Base-by-base conservation (phyloP, 2,797 vertebrate genomes). In the Pseudochromis fuscus region DNA sequence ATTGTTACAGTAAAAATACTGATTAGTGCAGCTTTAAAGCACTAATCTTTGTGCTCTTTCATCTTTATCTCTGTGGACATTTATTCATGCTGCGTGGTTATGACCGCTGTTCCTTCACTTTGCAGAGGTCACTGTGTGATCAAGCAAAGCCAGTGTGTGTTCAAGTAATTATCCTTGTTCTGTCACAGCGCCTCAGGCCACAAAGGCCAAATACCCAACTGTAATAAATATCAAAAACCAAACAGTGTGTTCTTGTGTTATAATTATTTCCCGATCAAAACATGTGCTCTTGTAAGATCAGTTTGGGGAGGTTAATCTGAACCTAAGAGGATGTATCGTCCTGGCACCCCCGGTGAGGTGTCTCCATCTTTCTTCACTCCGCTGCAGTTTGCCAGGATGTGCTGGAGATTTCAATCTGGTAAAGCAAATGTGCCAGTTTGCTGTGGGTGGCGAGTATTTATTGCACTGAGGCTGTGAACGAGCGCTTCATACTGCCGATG, bases 391-490 rank as follows among this genome's bases (percentile, higher is more conserved):
- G 64, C 68, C 63, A 28, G 66, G 65, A 75, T 44, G 9, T 0
- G 35, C 60, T 16, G 65, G 42, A 72, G 66, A 72, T 83, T 79
- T 76, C 72, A 66, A 59, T 87, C 76, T 71, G 71, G 53, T 70
- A 0, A 59, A 71, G 75, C 40, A 58, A 69, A 72, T 6, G 79
- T 74, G 79, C 72, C 75, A 64, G 70, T 82, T 81, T 62, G 35
- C 86, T 59, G 88, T 78, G 80, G 72, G 83, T 62, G 76, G 85
- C 2, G 78, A 64, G 74, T 78, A 81, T 84, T 83, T 86, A 77
- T 67, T 72, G 73, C 79, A 77, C 66, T 1, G 80, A 77, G 75
- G 74, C 76, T 72, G 74, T 58, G 70, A 79, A 75, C 75, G 62
- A 78, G 71, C 46, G 37, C 69, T 68, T 85, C 78, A 42, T 75